Evolutionary conservation across 2,797 vertebrate genomes (phyloP).

Genomic region (Urocyon cinereoargenteus): DNA sequence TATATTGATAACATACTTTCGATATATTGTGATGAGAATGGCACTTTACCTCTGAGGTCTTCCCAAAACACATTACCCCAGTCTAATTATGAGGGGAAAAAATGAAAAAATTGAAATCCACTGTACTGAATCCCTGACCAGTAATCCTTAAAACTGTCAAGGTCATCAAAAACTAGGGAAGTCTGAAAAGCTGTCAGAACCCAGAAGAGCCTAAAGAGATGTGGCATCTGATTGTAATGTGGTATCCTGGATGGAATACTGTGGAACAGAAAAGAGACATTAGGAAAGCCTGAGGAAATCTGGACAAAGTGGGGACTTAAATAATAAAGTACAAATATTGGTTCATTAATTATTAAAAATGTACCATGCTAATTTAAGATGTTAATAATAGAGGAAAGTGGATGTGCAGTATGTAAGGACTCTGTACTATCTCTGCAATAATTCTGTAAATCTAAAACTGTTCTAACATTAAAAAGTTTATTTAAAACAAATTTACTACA

Average conservation of each 20-base stretch:
- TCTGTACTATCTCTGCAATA: neutral
- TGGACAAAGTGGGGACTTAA: neutral
- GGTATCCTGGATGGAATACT: neutral
- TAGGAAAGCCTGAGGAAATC: neutral
- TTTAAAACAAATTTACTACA: neutral
- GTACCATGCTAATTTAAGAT: neutral
- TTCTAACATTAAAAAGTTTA: slow-evolving; percentile 3
- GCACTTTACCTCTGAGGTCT: neutral
- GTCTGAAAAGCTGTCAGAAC: neutral
- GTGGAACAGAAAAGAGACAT: neutral
- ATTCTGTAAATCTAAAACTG: neutral
- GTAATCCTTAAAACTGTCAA: neutral
- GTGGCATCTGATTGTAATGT: neutral
- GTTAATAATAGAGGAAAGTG: neutral
- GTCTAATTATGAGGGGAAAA: neutral
- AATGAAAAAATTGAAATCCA: neutral
- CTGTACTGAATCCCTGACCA: neutral
- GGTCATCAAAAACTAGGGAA: neutral
- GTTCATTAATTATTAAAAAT: slow-evolving; percentile 5
- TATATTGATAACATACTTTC: neutral
- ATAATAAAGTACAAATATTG: slow-evolving; percentile 5
- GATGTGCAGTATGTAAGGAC: neutral
- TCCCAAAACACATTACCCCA: neutral
- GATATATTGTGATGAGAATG: neutral
- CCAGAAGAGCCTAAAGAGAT: neutral